Evolutionary conservation across 2,888 invertebrate genomes (phyloP).

Genomic region (Ectemnius continuus): DNA sequence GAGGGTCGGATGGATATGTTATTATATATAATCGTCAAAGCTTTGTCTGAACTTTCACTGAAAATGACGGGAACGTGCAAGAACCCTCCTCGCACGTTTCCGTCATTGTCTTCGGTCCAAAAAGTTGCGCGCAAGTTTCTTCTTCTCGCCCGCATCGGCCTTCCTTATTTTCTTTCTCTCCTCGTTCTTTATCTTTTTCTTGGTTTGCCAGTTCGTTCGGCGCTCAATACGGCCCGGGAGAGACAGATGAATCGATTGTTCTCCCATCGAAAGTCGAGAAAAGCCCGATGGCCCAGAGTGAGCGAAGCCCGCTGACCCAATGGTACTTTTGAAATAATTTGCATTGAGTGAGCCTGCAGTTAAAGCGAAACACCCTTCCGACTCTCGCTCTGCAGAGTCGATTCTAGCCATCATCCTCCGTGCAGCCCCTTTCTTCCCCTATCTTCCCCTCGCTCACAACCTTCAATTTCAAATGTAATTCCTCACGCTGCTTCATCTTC

Average conservation of each 20-base stretch:
- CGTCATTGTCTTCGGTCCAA: background rate
- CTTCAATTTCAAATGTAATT: slow-evolving; percentile 1
- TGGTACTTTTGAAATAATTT: slow-evolving; percentile 11
- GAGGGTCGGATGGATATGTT: slow-evolving; percentile 33
- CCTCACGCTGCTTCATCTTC: background rate
- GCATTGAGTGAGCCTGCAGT: slow-evolving; percentile 9
- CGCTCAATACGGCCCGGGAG: background rate
- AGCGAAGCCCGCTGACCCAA: slow-evolving; percentile 8
- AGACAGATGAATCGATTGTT: slow-evolving; percentile 5
- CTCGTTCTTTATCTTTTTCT: background rate
- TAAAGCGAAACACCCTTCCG: background rate
- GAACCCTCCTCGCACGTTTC: background rate
- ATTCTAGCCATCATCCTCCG: too few relatives aligned
- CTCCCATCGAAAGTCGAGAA: background rate
- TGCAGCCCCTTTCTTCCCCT: background rate
- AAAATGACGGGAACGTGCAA: too few relatives aligned
- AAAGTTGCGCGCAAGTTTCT: background rate
- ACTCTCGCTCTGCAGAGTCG: background rate
- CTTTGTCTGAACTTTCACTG: background rate
- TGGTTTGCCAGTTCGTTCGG: background rate
- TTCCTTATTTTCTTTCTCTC: slow-evolving; percentile 7
- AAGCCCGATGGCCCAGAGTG: background rate
- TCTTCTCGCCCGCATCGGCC: background rate
- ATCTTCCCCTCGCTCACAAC: background rate
- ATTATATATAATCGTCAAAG: slow-evolving; percentile 15